Percentiles rank a stretch among this genome's conserved stretches.
These are phyloP conservation scores for Parotia lawesii DNA, from an alignment of 2,113 vertebrate genomes.

Conservation along the genomic window DNA sequence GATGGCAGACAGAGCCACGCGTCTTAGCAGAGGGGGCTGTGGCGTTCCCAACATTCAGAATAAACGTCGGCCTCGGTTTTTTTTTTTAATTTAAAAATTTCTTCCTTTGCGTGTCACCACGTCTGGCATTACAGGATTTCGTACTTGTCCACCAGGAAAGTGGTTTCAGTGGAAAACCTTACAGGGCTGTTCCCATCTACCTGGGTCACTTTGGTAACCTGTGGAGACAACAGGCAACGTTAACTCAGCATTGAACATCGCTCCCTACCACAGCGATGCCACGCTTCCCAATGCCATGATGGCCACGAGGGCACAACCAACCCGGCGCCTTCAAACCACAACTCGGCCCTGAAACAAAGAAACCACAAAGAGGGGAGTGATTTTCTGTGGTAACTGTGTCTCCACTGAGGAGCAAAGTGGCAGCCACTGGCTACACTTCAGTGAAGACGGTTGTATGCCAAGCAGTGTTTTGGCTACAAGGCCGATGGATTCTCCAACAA, in stretches of 20 bases:
- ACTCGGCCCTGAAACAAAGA: background rate
- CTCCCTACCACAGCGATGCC: rapidly evolving
- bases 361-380: background rate
- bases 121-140: conserved; percentile 87
- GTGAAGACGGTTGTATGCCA: rapidly evolving
- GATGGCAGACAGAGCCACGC: background rate
- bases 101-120: conserved; percentile 12
- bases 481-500: background rate
- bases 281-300: rapidly evolving
- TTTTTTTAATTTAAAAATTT: conserved; percentile 56
- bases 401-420: rapidly evolving
- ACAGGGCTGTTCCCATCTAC: conserved; percentile 87
- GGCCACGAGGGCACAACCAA: rapidly evolving
- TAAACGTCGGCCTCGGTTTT: conserved; percentile 52
- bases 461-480: background rate
- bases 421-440: background rate
- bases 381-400: background rate
- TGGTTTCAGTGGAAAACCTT: conserved; percentile 92
- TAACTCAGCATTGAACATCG: rapidly evolving
- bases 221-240: background rate
- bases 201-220: conserved; percentile 94
- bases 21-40: conserved; percentile 49
- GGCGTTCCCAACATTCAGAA: conserved; percentile 64
- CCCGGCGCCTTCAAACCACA: rapidly evolving
- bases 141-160: conserved; percentile 95